Evolutionary conservation across 2,113 vertebrate genomes (phyloP).

Genomic region (Opisthocomus hoazin): DNA sequence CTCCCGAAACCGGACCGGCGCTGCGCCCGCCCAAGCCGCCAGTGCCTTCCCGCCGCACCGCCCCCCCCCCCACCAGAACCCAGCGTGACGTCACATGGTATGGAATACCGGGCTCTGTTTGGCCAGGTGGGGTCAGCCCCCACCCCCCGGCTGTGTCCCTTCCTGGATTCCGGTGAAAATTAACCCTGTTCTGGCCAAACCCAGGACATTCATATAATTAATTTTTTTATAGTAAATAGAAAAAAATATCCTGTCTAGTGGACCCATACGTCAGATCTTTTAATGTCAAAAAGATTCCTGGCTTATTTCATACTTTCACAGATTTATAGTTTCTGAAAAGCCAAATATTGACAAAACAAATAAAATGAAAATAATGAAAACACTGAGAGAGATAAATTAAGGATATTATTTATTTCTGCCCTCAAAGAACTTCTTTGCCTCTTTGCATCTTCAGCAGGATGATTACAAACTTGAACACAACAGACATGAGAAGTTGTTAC

Average conservation of each 20-base stretch:
- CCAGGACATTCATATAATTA: too few species aligned
- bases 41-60: too few species aligned
- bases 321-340: background rate
- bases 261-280: background rate
- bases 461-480: background rate
- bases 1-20: too few species aligned
- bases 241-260: background rate
- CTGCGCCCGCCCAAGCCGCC: too few species aligned
- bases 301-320: background rate
- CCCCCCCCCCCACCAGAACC: too few species aligned
- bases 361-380: background rate
- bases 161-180: too few species aligned
- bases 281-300: background rate
- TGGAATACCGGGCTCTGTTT: too few species aligned
- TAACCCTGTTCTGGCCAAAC: too few species aligned
- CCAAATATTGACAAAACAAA: background rate
- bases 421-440: background rate
- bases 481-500: background rate
- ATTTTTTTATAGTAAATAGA: background rate
- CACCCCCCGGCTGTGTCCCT: too few species aligned
- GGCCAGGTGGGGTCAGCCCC: too few species aligned
- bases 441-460: background rate
- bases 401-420: background rate
- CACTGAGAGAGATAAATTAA: background rate
- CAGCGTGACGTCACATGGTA: too few species aligned